Evolutionary conservation across 2,797 vertebrate species (phyloP).

Genomic region (Pygocentrus nattereri): DNA sequence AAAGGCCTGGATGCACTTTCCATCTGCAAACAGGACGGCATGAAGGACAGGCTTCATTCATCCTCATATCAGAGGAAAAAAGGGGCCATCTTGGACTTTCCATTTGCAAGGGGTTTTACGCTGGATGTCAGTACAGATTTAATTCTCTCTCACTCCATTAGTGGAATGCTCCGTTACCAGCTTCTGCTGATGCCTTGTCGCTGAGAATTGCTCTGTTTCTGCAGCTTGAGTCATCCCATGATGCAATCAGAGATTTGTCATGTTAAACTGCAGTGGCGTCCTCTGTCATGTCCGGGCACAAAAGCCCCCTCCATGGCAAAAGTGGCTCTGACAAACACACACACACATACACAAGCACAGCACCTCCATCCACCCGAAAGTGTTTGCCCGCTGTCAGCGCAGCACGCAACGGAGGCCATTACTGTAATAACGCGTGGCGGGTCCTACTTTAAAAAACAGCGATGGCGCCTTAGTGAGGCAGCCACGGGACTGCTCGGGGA

Average conservation of each 20-base stretch:
- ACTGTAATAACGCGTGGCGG: constrained; percentile 48
- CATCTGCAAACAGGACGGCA: neutral
- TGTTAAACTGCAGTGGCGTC: constrained; percentile 35
- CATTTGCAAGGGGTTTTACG: constrained; percentile 2
- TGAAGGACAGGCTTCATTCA: constrained; percentile 6
- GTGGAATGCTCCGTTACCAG: neutral
- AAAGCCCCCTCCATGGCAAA: constrained; percentile 15
- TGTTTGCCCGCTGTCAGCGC: constrained; percentile 40
- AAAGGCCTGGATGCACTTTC: constrained; percentile 12
- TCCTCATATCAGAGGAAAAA: constrained; percentile 7
- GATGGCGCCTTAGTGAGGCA: constrained; percentile 40
- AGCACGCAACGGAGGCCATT: constrained; percentile 42
- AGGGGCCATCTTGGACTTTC: neutral
- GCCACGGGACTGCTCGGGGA: constrained; percentile 42
- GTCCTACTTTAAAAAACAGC: constrained; percentile 43
- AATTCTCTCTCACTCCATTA: constrained; percentile 6
- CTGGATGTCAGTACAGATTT: constrained; percentile 21
- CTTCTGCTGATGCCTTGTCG: constrained; percentile 9
- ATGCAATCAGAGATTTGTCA: constrained; percentile 48
- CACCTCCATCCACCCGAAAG: constrained; percentile 32
- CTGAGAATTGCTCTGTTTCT: constrained; percentile 12
- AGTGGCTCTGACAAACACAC: neutral
- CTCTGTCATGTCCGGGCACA: constrained; percentile 7
- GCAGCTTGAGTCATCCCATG: constrained; percentile 42
- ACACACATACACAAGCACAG: constrained; percentile 9